Base-by-base conservation (phyloP, 2,113 vertebrate genomes). In the Natator depressus region DNA sequence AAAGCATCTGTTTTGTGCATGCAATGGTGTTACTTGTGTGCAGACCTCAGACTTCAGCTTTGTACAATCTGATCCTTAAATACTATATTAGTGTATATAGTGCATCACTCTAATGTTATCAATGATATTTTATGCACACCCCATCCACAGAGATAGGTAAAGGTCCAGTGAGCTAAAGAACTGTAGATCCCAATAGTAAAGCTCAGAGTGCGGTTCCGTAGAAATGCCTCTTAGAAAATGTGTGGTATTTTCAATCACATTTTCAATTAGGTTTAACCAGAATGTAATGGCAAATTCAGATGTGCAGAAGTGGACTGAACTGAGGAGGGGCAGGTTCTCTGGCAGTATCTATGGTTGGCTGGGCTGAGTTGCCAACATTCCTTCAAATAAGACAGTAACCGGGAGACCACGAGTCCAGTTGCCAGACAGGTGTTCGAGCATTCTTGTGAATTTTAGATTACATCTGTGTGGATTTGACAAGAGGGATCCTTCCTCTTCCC, bases 351-450 rank as follows among this genome's bases (percentile, higher is more conserved):
- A 17, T 72, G 10, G n/a, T 38, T 22, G n/a, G n/a, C n/a, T 72
- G 65, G 8, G n/a, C n/a, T n/a, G 65, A 10, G 19, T 72, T 69
- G 35, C 62, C 62, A 69, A 20, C 31, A 69, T 69, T n/a, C 62
- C 62, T 69, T 72, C 65, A 72, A 38, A 20, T 20, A 72, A 10
- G 8, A 59, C 79, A 95, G 85, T 69, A 95, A 78, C 51, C 54
- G 5, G 46, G 55, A 79, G 79, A 82, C 53, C 16, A 10, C 16
- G 5, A 38, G 54, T 96, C 80, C 46, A 53, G 79, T 53, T 84
- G 75, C 80, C 88, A 95, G 88, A 86, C 42, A 57, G 31, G 94
- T 88, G 38, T 76, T 50, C 80, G 78, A 93, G 83, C 85, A 94
- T 89, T 88, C 38, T 50, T 89, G 46, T 91, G 38, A 50, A 5